These are phyloP conservation scores for Oxyteleia sp. DNA, from an alignment of 2,888 invertebrate genomes.

Conservation along the genomic window DNA sequence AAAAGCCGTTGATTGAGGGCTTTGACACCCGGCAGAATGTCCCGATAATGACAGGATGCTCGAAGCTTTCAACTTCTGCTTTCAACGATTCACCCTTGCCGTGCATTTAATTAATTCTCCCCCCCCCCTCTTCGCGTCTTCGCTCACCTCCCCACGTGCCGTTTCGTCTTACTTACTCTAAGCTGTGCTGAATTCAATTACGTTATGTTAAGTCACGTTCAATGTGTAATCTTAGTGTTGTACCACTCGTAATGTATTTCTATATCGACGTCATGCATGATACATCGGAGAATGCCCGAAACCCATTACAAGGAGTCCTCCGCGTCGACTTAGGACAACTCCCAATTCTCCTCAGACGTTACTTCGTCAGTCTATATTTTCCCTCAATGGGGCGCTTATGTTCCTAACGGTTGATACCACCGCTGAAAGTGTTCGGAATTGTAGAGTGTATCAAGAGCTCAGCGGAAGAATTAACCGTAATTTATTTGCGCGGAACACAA, in stretches of 20 bases:
- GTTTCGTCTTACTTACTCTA: constrained; percentile 2
- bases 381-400: constrained; percentile 17
- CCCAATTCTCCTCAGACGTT: constrained; percentile 22
- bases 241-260: constrained; percentile 79
- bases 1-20: constrained; percentile 5
- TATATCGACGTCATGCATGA: constrained; percentile 24
- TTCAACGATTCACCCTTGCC: constrained; percentile 5
- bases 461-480: constrained; percentile 17
- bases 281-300: constrained; percentile 8
- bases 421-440: constrained; percentile 22
- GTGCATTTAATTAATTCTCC: too few species aligned
- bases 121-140: too few species aligned
- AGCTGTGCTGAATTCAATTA: constrained; percentile 79
- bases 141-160: too few species aligned
- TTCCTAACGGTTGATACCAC: constrained; percentile 10
- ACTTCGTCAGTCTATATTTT: constrained; percentile 20
- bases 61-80: constrained; percentile 32
- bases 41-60: constrained; percentile 30
- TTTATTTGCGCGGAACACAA: constrained; percentile 13
- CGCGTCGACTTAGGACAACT: constrained; percentile 3
- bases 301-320: constrained; percentile 19
- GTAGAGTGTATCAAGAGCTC: constrained; percentile 12
- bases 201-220: constrained; percentile 81
- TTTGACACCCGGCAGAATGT: constrained; percentile 48
- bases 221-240: constrained; percentile 82